Conservation (phyloP, 2,113 vertebrate genomes). For the Platichthys stellatus region DNA sequence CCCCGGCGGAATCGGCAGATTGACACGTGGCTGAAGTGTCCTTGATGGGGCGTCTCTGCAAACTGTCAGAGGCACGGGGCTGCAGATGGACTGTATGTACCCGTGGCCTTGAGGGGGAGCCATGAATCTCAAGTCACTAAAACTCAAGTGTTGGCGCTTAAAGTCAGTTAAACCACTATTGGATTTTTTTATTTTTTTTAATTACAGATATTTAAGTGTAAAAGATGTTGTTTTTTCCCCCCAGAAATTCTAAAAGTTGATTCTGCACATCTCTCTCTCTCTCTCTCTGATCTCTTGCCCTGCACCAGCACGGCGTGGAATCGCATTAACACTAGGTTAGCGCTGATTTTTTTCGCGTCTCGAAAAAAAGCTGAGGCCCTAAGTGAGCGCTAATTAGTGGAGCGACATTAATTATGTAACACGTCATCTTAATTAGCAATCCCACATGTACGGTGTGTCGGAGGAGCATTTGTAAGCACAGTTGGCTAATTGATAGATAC, state of each 20-base stretch:
- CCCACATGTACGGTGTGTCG: conserved; percentile 75
- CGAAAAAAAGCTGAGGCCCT: conserved; percentile 54
- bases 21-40: conserved; percentile 69
- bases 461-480: conserved; percentile 79
- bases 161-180: not conserved
- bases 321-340: conserved; percentile 68
- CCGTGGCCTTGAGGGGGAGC: conserved; percentile 2
- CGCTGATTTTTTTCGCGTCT: conserved; percentile 68
- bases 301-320: conserved; percentile 17
- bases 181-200: not conserved
- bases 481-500: conserved; percentile 75
- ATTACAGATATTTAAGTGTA: not conserved
- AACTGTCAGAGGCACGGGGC: conserved; percentile 20
- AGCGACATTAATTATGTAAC: conserved; percentile 82
- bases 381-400: conserved; percentile 82
- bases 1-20: conserved; percentile 49
- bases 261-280: not conserved
- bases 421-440: conserved; percentile 81
- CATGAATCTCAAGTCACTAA: conserved; percentile 30
- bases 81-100: not conserved
- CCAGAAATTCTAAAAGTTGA: not conserved
- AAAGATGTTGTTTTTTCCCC: not conserved
- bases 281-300: not conserved
- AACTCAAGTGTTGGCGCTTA: not conserved
- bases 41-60: conserved; percentile 62